Evolutionary conservation across 2,888 invertebrate species (phyloP).

Genomic region (Acanthopleura granulata): DNA sequence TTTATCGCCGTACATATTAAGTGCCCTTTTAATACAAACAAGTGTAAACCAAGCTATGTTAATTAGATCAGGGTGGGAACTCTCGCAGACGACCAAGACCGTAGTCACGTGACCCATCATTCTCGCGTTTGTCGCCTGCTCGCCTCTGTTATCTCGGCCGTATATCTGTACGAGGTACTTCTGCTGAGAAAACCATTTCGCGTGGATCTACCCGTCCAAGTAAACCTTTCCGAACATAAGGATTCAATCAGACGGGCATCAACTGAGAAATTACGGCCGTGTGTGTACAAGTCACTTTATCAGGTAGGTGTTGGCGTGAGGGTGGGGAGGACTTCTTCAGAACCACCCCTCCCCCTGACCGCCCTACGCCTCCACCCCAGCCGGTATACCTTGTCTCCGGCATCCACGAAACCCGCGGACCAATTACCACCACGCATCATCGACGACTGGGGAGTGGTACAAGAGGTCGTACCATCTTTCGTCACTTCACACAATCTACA

Average conservation of each 20-base stretch:
- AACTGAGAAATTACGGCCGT: background rate
- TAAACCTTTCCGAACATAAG: background rate
- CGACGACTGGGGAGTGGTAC: too few relatives aligned
- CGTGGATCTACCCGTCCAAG: background rate
- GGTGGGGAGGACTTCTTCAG: too few relatives aligned
- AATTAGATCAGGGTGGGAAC: background rate
- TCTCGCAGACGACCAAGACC: background rate
- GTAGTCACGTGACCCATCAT: background rate
- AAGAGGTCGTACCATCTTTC: too few relatives aligned
- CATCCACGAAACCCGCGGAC: too few relatives aligned
- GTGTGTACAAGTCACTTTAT: too few relatives aligned
- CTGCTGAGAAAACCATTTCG: background rate
- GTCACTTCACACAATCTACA: too few relatives aligned
- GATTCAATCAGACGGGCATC: background rate
- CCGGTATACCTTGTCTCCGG: too few relatives aligned
- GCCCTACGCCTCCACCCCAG: too few relatives aligned
- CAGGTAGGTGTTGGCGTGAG: too few relatives aligned
- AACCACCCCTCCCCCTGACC: too few relatives aligned
- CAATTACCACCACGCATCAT: too few relatives aligned
- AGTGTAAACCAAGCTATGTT: background rate
- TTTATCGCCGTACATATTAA: background rate
- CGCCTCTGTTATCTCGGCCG: background rate
- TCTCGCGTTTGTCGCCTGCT: background rate
- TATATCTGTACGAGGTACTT: too few relatives aligned
- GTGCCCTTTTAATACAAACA: background rate